Conservation (phyloP, 1,140 invertebrate genomes). For the Aporrectodea caliginosa region DNA sequence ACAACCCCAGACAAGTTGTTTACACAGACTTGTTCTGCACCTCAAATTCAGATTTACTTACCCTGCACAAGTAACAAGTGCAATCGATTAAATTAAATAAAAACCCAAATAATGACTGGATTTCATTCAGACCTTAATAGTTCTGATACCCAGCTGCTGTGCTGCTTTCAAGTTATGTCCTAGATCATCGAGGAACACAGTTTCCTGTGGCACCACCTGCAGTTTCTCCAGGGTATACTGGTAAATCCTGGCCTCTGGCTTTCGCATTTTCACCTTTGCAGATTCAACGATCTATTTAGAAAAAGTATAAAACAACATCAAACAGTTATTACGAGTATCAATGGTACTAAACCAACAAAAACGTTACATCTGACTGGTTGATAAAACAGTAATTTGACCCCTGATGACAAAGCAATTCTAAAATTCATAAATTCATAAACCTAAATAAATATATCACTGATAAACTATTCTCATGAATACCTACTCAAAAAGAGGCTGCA, state of each 20-base stretch:
- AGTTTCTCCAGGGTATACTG: constrained; percentile 44
- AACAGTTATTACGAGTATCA: background rate
- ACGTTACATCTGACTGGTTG: background rate
- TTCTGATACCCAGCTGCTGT: constrained; percentile 49
- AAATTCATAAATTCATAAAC: background rate
- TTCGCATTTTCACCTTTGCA: constrained; percentile 48
- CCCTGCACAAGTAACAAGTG: too few species aligned
- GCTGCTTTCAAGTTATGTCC: constrained; percentile 54
- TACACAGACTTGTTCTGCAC: too few species aligned
- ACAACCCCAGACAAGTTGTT: too few species aligned
- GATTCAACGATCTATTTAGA: constrained; percentile 53
- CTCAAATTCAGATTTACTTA: too few species aligned
- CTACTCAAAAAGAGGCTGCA: too few species aligned
- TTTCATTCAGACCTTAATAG: constrained; percentile 50
- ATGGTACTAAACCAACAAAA: background rate
- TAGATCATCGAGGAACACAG: constrained; percentile 56
- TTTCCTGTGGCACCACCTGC: constrained; percentile 45
- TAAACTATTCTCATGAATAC: too few species aligned
- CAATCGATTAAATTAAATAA: too few species aligned
- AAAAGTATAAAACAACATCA: constrained; percentile 18
- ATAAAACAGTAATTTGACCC: background rate
- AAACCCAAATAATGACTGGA: too few species aligned
- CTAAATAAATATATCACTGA: background rate
- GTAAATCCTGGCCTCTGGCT: constrained; percentile 53
- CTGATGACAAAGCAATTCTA: background rate